Conservation (phyloP, 2,797 vertebrate genomes). For the Tachyglossus aculeatus region DNA sequence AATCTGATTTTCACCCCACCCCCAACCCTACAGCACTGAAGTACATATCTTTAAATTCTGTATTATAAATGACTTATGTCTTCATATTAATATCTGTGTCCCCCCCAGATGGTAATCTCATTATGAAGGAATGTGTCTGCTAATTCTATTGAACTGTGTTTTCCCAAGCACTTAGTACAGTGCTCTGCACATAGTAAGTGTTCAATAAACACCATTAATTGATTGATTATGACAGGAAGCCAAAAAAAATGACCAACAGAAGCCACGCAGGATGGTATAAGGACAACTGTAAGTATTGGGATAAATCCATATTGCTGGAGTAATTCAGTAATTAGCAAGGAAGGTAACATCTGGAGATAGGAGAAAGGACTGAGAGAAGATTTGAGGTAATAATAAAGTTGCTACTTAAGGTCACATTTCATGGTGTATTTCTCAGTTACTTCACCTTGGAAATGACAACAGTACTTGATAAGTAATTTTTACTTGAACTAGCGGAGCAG, state of each 20-base stretch:
- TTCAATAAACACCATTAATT: not conserved
- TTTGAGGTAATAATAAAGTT: not conserved
- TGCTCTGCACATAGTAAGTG: not conserved
- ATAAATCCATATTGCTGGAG: too few relatives aligned
- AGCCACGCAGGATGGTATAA: too few relatives aligned
- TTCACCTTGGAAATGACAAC: not conserved
- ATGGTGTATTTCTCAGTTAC: not conserved
- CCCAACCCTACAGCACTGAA: too few relatives aligned
- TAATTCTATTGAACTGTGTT: not conserved
- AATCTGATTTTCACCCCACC: too few relatives aligned
- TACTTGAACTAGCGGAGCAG: not conserved
- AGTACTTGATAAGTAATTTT: not conserved
- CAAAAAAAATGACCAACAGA: too few relatives aligned
- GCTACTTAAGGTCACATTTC: not conserved
- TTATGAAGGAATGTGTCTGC: not conserved
- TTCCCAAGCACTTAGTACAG: not conserved
- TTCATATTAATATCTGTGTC: too few relatives aligned
- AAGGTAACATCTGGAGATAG: not conserved
- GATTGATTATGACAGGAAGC: too few relatives aligned
- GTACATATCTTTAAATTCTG: too few relatives aligned
- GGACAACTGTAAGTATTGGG: too few relatives aligned
- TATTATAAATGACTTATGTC: too few relatives aligned
- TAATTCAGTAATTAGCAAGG: not conserved
- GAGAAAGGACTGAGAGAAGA: not conserved
- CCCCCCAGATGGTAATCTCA: not conserved